Conservation (phyloP, 1,140 invertebrate genomes). For the Orchesella cincta region DNA sequence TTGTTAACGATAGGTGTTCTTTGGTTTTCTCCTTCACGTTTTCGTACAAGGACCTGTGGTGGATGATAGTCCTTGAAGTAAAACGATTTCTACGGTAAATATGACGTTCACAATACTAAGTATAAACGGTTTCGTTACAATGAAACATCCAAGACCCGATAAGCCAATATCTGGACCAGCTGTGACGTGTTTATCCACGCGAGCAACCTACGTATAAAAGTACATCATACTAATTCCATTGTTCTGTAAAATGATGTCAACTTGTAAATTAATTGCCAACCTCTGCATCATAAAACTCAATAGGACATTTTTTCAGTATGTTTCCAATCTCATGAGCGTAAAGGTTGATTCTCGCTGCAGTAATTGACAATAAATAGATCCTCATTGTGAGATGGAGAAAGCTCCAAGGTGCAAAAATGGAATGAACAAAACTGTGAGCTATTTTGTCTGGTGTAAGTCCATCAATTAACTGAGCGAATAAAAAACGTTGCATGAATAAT, state of each 20-base stretch:
- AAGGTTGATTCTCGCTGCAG: slow-evolving; percentile 29
- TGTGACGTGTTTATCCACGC: slow-evolving; percentile 3
- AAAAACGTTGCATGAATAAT: not conserved
- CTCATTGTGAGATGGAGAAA: slow-evolving; percentile 30
- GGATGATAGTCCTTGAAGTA: slow-evolving; percentile 33
- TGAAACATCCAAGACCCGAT: slow-evolving; percentile 34
- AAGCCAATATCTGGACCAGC: slow-evolving; percentile 3
- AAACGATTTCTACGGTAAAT: slow-evolving; percentile 46
- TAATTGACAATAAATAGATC: slow-evolving; percentile 10
- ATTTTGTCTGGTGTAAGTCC: slow-evolving; percentile 32
- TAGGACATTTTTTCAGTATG: slow-evolving; percentile 38
- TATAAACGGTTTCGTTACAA: slow-evolving; percentile 42
- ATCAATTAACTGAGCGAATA: slow-evolving; percentile 35
- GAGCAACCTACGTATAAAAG: not conserved
- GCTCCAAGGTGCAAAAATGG: slow-evolving; percentile 34
- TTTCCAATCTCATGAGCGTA: slow-evolving; percentile 24
- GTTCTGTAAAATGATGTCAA: too few species aligned
- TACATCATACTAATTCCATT: too few species aligned
- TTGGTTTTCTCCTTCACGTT: not conserved
- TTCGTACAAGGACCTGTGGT: not conserved
- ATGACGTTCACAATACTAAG: slow-evolving; percentile 33
- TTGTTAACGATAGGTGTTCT: slow-evolving; percentile 34
- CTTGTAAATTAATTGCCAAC: too few species aligned
- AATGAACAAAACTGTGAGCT: not conserved
- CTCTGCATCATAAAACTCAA: slow-evolving; percentile 16